Conservation (phyloP, 2,888 invertebrate species). For the Machimus atricapillus region DNA sequence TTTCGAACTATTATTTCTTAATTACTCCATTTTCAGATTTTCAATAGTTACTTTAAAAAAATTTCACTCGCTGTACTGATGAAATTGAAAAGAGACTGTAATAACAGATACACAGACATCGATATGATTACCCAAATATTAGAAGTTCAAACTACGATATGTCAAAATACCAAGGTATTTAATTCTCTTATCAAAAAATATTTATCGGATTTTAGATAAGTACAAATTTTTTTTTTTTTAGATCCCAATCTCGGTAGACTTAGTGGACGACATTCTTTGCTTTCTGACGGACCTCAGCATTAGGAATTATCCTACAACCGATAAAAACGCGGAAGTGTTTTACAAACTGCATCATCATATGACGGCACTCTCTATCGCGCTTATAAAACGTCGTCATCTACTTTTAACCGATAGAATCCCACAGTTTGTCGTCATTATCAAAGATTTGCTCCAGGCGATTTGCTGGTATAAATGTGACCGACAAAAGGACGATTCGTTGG, state of each 20-base stretch:
- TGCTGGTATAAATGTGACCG: constrained; percentile 59
- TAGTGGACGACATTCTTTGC: constrained; percentile 56
- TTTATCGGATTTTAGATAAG: neutral
- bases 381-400: constrained; percentile 54
- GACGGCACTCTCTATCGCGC: constrained; percentile 52
- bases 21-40: constrained; percentile 53
- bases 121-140: constrained; percentile 52
- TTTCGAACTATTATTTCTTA: neutral
- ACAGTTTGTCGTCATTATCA: constrained; percentile 56
- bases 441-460: constrained; percentile 57
- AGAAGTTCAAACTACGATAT: constrained; percentile 53
- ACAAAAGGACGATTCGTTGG: constrained; percentile 53
- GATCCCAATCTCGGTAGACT: constrained; percentile 55
- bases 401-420: constrained; percentile 57
- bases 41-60: constrained; percentile 59
- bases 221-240: constrained; percentile 1
- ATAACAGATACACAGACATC: constrained; percentile 44
- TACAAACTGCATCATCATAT: constrained; percentile 52
- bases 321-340: constrained; percentile 53
- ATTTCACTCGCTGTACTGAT: constrained; percentile 53
- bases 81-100: constrained; percentile 50
- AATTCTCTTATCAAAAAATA: neutral
- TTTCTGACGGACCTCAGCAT: constrained; percentile 57
- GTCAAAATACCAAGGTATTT: constrained; percentile 54
- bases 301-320: constrained; percentile 52